A percentile compares a stretch with the other conserved stretches of the same genome.
phyloP scores from a whole-genome alignment of 1,140 invertebrate genomes.

The Pentalonia nigronervosa region DNA sequence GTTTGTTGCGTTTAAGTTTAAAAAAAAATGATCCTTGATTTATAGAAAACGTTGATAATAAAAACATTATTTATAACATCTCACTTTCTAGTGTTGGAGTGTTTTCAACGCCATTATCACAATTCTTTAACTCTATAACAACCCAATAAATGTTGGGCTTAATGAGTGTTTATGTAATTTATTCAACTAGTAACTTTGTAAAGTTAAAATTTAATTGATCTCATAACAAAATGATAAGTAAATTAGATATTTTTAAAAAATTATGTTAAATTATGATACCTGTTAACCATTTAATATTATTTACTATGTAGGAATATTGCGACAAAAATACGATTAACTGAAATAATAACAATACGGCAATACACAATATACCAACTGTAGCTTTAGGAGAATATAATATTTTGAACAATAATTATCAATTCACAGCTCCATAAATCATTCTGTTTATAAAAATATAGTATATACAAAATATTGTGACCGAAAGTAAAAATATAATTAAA shows the following conservation, averaged over 20 bases:
- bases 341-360: too few relatives aligned
- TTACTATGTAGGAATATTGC: too few relatives aligned
- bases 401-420: not conserved
- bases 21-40: not conserved
- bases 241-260: not conserved
- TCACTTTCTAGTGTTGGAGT: not conserved
- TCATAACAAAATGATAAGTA: not conserved
- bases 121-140: not conserved
- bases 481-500: not conserved
- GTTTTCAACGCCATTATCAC: slow-evolving; percentile 18
- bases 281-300: too few relatives aligned
- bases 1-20: not conserved
- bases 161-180: not conserved
- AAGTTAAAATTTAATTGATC: slow-evolving; percentile 10
- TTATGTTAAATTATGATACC: not conserved
- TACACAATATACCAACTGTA: not conserved
- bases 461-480: not conserved
- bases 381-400: not conserved
- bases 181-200: not conserved
- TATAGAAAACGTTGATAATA: not conserved
- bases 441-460: not conserved
- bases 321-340: too few relatives aligned
- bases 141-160: not conserved
- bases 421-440: not conserved
- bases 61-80: not conserved